phyloP scores from a whole-genome alignment of 2,888 invertebrate species.

The Anodontia alba region DNA sequence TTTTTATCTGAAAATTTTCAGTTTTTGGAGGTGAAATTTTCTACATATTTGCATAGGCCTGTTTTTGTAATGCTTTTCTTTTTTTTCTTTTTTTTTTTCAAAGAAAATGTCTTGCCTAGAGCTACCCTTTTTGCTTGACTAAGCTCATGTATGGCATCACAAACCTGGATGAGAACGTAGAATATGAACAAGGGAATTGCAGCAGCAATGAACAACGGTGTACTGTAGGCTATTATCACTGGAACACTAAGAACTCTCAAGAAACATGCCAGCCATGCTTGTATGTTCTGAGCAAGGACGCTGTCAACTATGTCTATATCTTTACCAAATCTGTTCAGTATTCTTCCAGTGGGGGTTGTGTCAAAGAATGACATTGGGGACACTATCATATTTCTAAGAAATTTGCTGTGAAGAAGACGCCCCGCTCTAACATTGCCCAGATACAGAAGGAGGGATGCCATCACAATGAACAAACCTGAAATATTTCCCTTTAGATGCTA shows the following conservation, averaged over 20 bases:
- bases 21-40: no score
- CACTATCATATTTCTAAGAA: slow-evolving; percentile 71
- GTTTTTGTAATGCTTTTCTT: no score
- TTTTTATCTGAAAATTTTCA: no score
- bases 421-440: slow-evolving; percentile 62
- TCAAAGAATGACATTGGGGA: slow-evolving; percentile 82
- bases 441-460: slow-evolving; percentile 51
- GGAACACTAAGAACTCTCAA: slow-evolving; percentile 60
- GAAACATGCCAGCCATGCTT: slow-evolving; percentile 70
- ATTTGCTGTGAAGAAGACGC: slow-evolving; percentile 65
- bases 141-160: no score
- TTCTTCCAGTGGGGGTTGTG: slow-evolving; percentile 80
- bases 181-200: slow-evolving; percentile 73
- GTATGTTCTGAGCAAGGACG: slow-evolving; percentile 67
- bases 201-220: slow-evolving; percentile 48
- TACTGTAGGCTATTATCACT: slow-evolving; percentile 35
- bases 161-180: slow-evolving; percentile 80
- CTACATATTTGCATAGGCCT: no score
- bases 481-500: no score
- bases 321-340: slow-evolving; percentile 82
- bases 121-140: no score
- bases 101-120: no score
- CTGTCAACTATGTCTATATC: slow-evolving; percentile 81
- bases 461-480: slow-evolving; percentile 58
- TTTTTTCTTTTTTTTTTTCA: no score